Base-by-base conservation (phyloP, 2,113 vertebrate genomes). In the Amia ocellicauda region DNA sequence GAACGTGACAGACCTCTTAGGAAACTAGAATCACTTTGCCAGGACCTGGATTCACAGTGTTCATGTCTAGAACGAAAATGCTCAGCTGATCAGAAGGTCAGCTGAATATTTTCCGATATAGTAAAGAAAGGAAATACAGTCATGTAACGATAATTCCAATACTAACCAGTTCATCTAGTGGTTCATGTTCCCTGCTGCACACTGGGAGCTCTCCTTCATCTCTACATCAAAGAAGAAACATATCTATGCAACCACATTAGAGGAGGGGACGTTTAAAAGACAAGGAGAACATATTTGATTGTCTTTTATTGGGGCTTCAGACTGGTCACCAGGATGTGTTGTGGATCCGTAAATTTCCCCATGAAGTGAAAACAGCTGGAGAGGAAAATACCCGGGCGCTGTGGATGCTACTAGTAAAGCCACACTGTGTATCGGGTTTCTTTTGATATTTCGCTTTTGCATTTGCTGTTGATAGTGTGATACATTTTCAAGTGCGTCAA, bases 381-480 rank as follows among this genome's bases (percentile, higher is more conserved):
- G 41, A 28, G 22, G 20, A 43, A 24, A 47, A 19, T 20, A 56
- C 14, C 13, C 52, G 26, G 56, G 64, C 66, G 61, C 71, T 57
- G 58, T 65, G 54, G 28, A 57, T 40, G 68, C 72, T 81, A 85
- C 82, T 80, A 80, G 81, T 85, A 85, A 88, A 85, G 71, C 54
- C 43, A 49, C 68, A 58, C 70, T 71, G 60, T 64, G 70, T 72
- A 83, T 86, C 75, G 23, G 59, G 73, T 85, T 84, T 79, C 82
- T 86, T 87, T 82, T 88, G 80, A 86, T 85, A 55, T 81, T 84
- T 80, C 85, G 79, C 74, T 74, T n/a, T 67, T 17, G 45, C 76
- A 68, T 86, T 85, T 74, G 81, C 69, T 81, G 79, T 77, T 79
- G 81, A 75, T 71, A 66, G 73, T 76, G 81, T 74, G 73, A 79